Conservation (phyloP, 2,888 invertebrate species). For the Machimus rusticus region DNA sequence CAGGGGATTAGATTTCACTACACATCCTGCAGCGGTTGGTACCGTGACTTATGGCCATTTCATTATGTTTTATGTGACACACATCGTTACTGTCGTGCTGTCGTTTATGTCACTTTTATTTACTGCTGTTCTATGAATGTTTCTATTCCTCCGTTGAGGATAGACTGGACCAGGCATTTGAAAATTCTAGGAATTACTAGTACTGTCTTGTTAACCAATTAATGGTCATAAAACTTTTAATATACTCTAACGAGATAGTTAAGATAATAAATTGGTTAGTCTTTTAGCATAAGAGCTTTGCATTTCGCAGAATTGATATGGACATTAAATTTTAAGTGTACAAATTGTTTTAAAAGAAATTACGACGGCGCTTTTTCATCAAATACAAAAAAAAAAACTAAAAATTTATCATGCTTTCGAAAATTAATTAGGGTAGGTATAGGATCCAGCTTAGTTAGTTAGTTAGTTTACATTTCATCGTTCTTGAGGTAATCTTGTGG, state of each 20-base stretch:
- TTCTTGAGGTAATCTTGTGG: no score
- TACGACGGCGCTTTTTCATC: no score
- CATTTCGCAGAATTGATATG: neutral
- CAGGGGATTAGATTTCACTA: neutral
- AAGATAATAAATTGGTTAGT: neutral
- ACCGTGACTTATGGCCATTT: neutral
- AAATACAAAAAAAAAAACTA: no score
- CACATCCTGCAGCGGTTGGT: neutral
- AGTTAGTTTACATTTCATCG: no score
- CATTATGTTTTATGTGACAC: slow-evolving; percentile 13
- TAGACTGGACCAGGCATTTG: neutral
- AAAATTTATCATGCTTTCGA: no score
- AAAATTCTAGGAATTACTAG: neutral
- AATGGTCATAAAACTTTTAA: neutral
- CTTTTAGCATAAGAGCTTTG: neutral
- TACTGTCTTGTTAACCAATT: neutral
- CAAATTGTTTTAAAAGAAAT: neutral
- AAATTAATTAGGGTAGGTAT: no score
- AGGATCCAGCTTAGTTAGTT: no score
- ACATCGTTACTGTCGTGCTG: neutral
- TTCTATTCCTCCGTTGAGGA: neutral
- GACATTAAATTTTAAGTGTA: neutral
- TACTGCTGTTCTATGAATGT: neutral
- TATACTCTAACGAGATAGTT: neutral
- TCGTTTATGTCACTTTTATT: slow-evolving; percentile 13